Conservation (phyloP, 2,888 invertebrate genomes). For the Philaethria dido region DNA sequence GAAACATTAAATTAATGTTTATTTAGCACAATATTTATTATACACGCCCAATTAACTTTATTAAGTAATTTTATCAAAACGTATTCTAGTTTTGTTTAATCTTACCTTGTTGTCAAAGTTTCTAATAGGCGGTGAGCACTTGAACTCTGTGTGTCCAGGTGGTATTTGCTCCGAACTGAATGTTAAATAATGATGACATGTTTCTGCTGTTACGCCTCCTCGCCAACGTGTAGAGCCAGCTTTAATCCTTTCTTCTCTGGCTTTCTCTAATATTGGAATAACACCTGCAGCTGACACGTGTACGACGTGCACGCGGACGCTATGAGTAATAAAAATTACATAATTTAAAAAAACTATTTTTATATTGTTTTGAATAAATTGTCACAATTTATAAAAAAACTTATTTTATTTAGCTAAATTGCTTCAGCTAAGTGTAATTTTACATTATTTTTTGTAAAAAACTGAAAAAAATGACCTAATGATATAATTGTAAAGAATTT, state of each 20-base stretch:
- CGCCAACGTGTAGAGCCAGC: conserved; percentile 81
- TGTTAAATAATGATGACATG: conserved; percentile 89
- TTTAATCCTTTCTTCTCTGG: conserved; percentile 68
- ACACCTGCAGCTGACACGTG: conserved; percentile 87
- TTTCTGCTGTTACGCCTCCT: conserved; percentile 87
- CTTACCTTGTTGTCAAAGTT: conserved; percentile 82
- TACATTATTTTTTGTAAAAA: too few species aligned
- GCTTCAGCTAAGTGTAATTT: too few species aligned
- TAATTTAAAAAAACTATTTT: too few species aligned
- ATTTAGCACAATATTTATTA: not conserved
- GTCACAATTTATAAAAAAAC: too few species aligned
- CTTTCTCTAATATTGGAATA: conserved; percentile 81
- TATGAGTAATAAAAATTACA: conserved; percentile 50
- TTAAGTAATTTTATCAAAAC: not conserved
- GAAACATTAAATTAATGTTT: not conserved
- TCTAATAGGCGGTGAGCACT: conserved; percentile 89
- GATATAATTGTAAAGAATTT: not conserved
- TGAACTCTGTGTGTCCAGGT: conserved; percentile 86
- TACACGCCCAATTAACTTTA: not conserved
- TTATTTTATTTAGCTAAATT: too few species aligned
- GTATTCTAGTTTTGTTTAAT: not conserved
- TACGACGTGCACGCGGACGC: conserved; percentile 86
- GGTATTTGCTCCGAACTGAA: conserved; percentile 86
- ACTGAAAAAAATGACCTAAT: not conserved
- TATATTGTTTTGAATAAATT: too few species aligned